Evolutionary conservation across 1,140 invertebrate genomes (phyloP), one percentile per base, ranked within the genome.

Genomic region (Archegozetes longisetosus): DNA sequence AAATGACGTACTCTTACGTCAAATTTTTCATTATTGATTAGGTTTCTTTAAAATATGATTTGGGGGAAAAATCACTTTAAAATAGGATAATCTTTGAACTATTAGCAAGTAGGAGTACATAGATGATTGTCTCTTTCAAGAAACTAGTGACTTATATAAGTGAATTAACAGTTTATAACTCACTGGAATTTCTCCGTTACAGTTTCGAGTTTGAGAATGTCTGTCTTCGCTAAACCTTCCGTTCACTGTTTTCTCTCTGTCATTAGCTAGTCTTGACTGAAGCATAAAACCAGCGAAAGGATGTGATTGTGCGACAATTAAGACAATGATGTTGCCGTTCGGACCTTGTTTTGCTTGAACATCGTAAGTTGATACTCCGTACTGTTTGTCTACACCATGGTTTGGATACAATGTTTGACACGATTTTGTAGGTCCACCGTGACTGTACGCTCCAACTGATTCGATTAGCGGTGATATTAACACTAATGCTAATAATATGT

Each of bases 331-430:
- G 13, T 13, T 14, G 24, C 49, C 57, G 23, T 58, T 58, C 17
- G 24, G 47, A 24, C 57, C 40, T 22, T 27, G 9, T 13, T 17
- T 23, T 27, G 48, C 57, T 24, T 24, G 49, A 9, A 58, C n/a
- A 14, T 47, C 40, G 24, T 58, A 58, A 4, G 20, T 14, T 27
- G 57, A 49, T 20, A 46, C 46, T 12, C 57, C 57, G 32, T 58
- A 58, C 25, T 58, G 57, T 46, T 58, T 58, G 47, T 58, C 57
- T 6, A 58, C 57, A 32, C 57, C 57, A 40, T 58, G 57, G 14
- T 47, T 47, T 12, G 57, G 57, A 40, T 58, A 51, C 17, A 58
- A 25, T 46, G 57, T 50, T 3, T 47, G 57, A 58, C 57, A 58
- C 13, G 57, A 17, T 53, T 58, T 47, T 6, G 22, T 24, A 14